These are phyloP conservation scores for Thereva unica DNA, from an alignment of 2,888 invertebrate species.

Conservation along the genomic window DNA sequence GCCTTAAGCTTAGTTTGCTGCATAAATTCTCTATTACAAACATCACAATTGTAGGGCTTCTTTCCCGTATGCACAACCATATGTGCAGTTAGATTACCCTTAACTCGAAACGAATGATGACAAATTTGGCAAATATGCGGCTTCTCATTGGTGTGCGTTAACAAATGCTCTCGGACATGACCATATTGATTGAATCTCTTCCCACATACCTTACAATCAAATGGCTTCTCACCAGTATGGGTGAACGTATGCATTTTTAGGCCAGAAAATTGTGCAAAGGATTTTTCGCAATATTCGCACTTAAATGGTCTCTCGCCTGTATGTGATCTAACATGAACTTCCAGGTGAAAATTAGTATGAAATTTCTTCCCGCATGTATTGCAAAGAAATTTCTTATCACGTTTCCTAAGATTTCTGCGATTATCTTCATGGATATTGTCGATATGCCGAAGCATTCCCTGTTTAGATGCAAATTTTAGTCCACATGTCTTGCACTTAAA, in stretches of 20 bases:
- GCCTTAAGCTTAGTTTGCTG: constrained; percentile 7
- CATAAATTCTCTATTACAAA: constrained; percentile 3
- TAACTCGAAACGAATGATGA: constrained; percentile 39
- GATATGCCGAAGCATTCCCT: constrained; percentile 40
- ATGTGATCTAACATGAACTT: constrained; percentile 49
- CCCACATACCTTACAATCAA: constrained; percentile 47
- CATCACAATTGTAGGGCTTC: constrained; percentile 1
- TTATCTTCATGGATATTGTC: constrained; percentile 41
- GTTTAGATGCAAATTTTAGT: constrained; percentile 39
- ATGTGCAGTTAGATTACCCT: constrained; percentile 41
- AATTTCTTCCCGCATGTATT: constrained; percentile 50
- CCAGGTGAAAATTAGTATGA: constrained; percentile 51
- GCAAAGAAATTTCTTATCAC: constrained; percentile 45
- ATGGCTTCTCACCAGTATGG: constrained; percentile 54
- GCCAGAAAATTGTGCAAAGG: constrained; percentile 36
- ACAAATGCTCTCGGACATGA: constrained; percentile 36
- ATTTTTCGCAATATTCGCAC: constrained; percentile 36
- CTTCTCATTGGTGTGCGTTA: constrained; percentile 33
- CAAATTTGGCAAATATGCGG: constrained; percentile 40
- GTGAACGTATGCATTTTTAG: constrained; percentile 50
- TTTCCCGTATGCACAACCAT: constrained; percentile 28
- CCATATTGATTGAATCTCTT: constrained; percentile 28
- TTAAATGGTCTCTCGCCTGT: constrained; percentile 35
- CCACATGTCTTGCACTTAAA: constrained; percentile 38
- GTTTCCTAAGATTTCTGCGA: constrained; percentile 38